Evolutionary conservation across 2,113 vertebrate genomes (phyloP).

Genomic region (Theropithecus gelada): DNA sequence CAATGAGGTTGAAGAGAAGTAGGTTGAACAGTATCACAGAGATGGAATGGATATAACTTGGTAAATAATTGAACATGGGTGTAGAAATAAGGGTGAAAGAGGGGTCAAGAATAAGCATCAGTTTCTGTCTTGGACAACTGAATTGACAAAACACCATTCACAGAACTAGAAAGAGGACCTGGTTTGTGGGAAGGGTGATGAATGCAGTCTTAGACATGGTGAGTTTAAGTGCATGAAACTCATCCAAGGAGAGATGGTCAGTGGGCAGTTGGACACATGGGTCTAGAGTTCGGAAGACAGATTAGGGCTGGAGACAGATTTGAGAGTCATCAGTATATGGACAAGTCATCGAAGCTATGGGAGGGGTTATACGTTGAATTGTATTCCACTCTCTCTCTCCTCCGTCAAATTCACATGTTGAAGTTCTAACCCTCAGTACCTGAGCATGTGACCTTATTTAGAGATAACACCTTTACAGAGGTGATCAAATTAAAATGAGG

Average conservation of each 20-base stretch:
- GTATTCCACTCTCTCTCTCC: accelerated
- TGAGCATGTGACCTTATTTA: neutral
- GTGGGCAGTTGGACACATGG: neutral
- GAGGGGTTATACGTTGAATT: neutral
- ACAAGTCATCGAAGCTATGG: neutral
- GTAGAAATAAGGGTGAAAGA: neutral
- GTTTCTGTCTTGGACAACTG: neutral
- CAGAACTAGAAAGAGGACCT: neutral
- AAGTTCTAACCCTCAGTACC: neutral
- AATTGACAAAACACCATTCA: neutral
- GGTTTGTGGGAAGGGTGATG: neutral
- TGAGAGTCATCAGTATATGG: neutral
- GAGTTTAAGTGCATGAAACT: neutral
- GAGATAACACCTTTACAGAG: neutral
- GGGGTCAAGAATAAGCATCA: neutral
- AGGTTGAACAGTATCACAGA: neutral
- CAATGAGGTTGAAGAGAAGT: neutral
- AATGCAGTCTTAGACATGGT: neutral
- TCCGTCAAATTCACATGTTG: neutral
- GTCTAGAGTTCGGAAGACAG: neutral
- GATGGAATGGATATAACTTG: neutral
- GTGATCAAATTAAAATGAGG: neutral
- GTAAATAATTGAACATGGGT: neutral
- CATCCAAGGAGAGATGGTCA: neutral
- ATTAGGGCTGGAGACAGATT: neutral